phyloP scores from a whole-genome alignment of 2,113 vertebrate species.

The Oreochromis spilurus region DNA sequence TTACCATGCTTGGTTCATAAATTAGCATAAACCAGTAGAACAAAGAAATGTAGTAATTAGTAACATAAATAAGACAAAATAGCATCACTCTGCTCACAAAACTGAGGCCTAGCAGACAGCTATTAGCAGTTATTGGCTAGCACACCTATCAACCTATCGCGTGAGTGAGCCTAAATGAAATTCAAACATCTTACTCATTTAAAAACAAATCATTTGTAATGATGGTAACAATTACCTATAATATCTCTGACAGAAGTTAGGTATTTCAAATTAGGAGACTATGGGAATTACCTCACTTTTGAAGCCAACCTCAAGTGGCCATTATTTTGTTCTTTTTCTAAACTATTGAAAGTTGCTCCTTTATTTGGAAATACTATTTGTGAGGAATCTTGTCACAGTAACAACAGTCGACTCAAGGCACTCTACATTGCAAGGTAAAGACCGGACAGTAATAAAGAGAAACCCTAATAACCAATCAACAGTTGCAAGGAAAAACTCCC shows the following conservation, averaged over 20 bases:
- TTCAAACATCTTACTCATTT: not conserved
- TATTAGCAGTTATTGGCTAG: not conserved
- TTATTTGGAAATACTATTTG: not conserved
- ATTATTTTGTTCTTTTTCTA: not conserved
- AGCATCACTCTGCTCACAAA: accelerated
- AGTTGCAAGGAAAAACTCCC: no score
- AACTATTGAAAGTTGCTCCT: not conserved
- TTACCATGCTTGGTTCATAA: not conserved
- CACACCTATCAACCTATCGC: accelerated
- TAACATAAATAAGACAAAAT: not conserved
- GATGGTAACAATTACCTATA: not conserved
- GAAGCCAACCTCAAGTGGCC: not conserved
- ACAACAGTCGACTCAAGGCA: no score
- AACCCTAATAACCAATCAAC: no score
- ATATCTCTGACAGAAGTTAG: not conserved
- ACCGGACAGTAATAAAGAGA: no score
- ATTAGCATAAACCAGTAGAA: not conserved
- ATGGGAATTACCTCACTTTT: not conserved
- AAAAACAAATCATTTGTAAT: not conserved
- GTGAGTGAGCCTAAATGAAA: not conserved
- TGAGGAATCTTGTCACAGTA: not conserved
- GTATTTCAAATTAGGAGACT: not conserved
- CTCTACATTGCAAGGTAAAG: no score
- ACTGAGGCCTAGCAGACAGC: not conserved
- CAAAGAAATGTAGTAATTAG: not conserved